Percentiles rank a stretch among this genome's conserved stretches.
Evolutionary conservation across 2,888 invertebrate species (phyloP).

Genomic region (Brachyptera risi): DNA sequence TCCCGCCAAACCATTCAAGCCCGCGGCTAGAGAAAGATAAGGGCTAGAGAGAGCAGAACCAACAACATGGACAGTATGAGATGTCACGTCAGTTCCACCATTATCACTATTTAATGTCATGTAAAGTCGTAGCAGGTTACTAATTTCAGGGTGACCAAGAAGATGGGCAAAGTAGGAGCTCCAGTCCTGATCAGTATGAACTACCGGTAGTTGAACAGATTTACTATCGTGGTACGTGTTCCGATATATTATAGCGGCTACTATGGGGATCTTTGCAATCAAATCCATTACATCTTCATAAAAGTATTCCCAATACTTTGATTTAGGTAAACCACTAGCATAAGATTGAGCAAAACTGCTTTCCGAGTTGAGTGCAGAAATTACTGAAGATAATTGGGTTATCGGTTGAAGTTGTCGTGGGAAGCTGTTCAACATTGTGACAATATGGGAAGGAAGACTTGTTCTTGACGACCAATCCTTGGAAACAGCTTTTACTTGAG

Average conservation of each 20-base stretch:
- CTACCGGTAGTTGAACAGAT: too few relatives aligned
- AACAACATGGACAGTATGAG: slow-evolving; percentile 90
- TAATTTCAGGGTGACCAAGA: slow-evolving; percentile 81
- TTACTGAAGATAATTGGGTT: slow-evolving; percentile 89
- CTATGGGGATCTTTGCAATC: slow-evolving; percentile 89
- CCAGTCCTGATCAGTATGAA: too few relatives aligned
- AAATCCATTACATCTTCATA: slow-evolving; percentile 94
- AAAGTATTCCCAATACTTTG: slow-evolving; percentile 86
- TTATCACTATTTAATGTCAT: slow-evolving; percentile 65
- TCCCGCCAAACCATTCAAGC: too few relatives aligned
- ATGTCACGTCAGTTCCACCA: slow-evolving; percentile 95
- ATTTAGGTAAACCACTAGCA: slow-evolving; percentile 81
- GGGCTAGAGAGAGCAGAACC: slow-evolving; percentile 93
- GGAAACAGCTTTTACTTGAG: slow-evolving; percentile 54
- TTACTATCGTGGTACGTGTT: too few relatives aligned
- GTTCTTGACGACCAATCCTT: slow-evolving; percentile 60
- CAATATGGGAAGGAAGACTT: slow-evolving; percentile 86
- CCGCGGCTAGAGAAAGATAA: too few relatives aligned
- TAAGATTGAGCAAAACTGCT: slow-evolving; percentile 90
- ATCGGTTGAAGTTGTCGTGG: slow-evolving; percentile 90
- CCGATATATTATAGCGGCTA: slow-evolving; percentile 87
- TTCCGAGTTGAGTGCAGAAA: slow-evolving; percentile 88
- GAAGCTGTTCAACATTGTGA: slow-evolving; percentile 86
- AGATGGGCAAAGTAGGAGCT: slow-evolving; percentile 86
- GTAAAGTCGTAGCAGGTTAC: slow-evolving; percentile 89